Conservation (phyloP, 2,888 invertebrate genomes). For the Plagodis dolabraria region DNA sequence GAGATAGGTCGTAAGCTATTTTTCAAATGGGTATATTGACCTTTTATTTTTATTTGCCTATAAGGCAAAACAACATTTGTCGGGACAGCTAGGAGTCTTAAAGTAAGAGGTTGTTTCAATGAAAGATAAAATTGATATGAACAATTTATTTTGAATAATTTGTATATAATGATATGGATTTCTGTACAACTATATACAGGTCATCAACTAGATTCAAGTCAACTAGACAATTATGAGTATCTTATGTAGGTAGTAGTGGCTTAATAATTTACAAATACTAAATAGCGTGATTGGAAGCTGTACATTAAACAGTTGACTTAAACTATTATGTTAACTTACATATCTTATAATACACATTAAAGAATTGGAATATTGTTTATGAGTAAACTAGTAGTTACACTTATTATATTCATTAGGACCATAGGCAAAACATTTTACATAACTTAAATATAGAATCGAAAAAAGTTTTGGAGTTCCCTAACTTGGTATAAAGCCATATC, state of each 20-base stretch:
- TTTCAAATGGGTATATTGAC: too few species aligned
- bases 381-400: slow-evolving; percentile 54
- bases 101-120: slow-evolving; percentile 34
- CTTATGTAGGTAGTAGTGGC: slow-evolving; percentile 75
- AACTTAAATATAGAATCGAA: slow-evolving; percentile 35
- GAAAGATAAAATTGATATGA: slow-evolving; percentile 69
- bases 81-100: too few species aligned
- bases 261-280: slow-evolving; percentile 79
- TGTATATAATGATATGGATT: slow-evolving; percentile 82
- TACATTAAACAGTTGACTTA: slow-evolving; percentile 76
- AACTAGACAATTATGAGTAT: slow-evolving; percentile 82
- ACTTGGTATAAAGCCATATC: slow-evolving; percentile 73
- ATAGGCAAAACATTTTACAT: slow-evolving; percentile 35
- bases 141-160: slow-evolving; percentile 83
- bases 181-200: slow-evolving; percentile 82
- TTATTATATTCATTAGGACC: slow-evolving; percentile 46
- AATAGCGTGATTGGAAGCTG: slow-evolving; percentile 72
- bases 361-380: slow-evolving; percentile 69
- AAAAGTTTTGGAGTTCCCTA: slow-evolving; percentile 58
- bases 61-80: too few species aligned
- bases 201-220: slow-evolving; percentile 82
- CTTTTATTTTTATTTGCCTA: too few species aligned
- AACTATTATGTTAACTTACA: slow-evolving; percentile 66
- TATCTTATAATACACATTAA: slow-evolving; percentile 61
- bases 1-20: too few species aligned